Evolutionary conservation across 2,888 invertebrate species (phyloP), one percentile per base, ranked within the genome.

Genomic region (Trichopria drosophilae): DNA sequence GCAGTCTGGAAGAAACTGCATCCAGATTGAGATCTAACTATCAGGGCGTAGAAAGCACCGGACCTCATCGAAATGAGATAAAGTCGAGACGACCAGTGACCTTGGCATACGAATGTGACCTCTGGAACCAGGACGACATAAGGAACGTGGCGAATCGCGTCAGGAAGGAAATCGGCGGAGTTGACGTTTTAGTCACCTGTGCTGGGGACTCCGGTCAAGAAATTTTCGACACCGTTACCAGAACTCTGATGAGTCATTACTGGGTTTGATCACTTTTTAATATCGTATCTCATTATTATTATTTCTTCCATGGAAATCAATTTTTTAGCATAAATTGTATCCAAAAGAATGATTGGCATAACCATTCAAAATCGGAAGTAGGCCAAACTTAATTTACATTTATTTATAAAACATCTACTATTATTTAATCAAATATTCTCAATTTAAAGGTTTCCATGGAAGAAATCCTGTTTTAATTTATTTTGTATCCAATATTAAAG

Each of bases 131-230:
- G n/a, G 52, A 64, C n/a, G 60, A 65, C 3, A 67, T 74, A 19
- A 58, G 56, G 5, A 58, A 40, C 5, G 43, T 69, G 3, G 73
- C 71, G 1, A 54, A 50, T 13, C 66, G 58, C 50, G 57, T 74
- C 46, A 63, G 64, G 40, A 60, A 66, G 18, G 71, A 72, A 4
- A 34, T 73, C 22, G 73, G 72, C 4, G 55, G 53, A 2, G 52
- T 74, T 41, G 69, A 74, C 43, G 61, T 71, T 2, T 59, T 74
- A n/a, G 66, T 74, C 12, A 73, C 69, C 7, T 74, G 74, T 41
- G 54, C 60, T 7, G 67, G 64, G 1, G 44, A 58, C 10, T 39
- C 64, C 15, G 54, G 60, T 36, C 62, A 64, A 39, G 64, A 65
- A 43, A 63, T 70, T 22, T 67, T 72, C 37, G 68, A 70, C 23